Conservation (phyloP, 1,140 invertebrate species). For the Dendroctonus ponderosae region DNA sequence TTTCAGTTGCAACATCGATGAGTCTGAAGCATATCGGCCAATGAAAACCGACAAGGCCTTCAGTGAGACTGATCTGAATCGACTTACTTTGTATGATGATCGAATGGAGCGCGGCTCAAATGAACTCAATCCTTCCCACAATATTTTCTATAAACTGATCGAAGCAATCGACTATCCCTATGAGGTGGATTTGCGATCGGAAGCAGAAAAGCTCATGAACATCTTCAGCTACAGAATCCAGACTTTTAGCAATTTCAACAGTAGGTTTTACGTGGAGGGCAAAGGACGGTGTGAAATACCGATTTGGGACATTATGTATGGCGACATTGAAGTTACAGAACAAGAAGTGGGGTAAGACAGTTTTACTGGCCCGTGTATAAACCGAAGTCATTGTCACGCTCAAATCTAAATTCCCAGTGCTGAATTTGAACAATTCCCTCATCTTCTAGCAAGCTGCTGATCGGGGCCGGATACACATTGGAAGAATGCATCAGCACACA, state of each 20-base stretch:
- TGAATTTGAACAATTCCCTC: no score
- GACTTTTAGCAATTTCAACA: constrained; percentile 34
- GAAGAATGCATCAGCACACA: constrained; percentile 41
- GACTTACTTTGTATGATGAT: background rate
- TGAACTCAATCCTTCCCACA: constrained; percentile 15
- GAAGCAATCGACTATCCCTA: constrained; percentile 47
- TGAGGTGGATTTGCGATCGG: constrained; percentile 49
- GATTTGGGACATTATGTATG: constrained; percentile 46
- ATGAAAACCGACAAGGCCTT: constrained; percentile 29
- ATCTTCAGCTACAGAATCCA: constrained; percentile 54
- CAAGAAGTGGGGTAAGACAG: constrained; percentile 41
- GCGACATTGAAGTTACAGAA: constrained; percentile 44
- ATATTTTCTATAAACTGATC: constrained; percentile 33
- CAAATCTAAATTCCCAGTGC: no score
- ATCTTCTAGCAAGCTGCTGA: constrained; percentile 13
- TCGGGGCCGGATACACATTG: constrained; percentile 37
- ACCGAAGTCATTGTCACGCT: no score
- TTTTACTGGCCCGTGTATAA: no score
- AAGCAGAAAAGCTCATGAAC: constrained; percentile 52
- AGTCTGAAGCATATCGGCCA: constrained; percentile 5
- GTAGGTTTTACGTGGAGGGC: constrained; percentile 46
- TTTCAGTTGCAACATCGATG: constrained; percentile 27
- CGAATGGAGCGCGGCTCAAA: background rate
- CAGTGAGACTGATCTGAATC: constrained; percentile 12
- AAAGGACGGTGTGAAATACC: constrained; percentile 52